Evolutionary conservation across 1,140 invertebrate genomes (phyloP).

Genomic region (Sycophaga agraensis): DNA sequence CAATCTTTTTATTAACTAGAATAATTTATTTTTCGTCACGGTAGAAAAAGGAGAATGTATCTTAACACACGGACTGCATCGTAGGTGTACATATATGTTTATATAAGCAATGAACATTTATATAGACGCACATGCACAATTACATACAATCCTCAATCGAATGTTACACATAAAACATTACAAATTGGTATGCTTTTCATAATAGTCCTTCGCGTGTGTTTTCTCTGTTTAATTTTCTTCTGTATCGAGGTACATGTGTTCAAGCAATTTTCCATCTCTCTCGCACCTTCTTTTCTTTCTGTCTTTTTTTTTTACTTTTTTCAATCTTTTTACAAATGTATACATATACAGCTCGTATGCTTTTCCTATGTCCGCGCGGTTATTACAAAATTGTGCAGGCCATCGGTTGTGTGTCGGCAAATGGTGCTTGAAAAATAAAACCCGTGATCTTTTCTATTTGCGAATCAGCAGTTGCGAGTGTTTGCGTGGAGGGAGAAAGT

Average conservation of each 20-base stretch:
- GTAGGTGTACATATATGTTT: conserved; percentile 54
- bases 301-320: background rate
- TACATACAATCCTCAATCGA: conserved; percentile 58
- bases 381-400: conserved; percentile 8
- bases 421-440: background rate
- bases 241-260: conserved; percentile 19
- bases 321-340: conserved; percentile 18
- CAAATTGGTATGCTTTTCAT: conserved; percentile 48
- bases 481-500: conserved; percentile 27
- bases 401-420: background rate
- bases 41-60: conserved; percentile 63
- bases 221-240: conserved; percentile 29
- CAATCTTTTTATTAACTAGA: conserved; percentile 59
- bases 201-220: conserved; percentile 40
- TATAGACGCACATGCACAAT: conserved; percentile 35
- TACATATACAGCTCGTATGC: conserved; percentile 4
- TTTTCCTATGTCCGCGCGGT: background rate
- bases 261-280: conserved; percentile 19
- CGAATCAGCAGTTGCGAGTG: background rate
- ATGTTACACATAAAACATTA: conserved; percentile 56
- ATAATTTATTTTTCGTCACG: conserved; percentile 62
- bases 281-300: conserved; percentile 8
- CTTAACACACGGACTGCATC: conserved; percentile 57
- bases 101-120: conserved; percentile 29
- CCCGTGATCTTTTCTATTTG: too few relatives aligned